Base-by-base conservation (phyloP, 2,888 invertebrate species). In the Catocala sponsa region DNA sequence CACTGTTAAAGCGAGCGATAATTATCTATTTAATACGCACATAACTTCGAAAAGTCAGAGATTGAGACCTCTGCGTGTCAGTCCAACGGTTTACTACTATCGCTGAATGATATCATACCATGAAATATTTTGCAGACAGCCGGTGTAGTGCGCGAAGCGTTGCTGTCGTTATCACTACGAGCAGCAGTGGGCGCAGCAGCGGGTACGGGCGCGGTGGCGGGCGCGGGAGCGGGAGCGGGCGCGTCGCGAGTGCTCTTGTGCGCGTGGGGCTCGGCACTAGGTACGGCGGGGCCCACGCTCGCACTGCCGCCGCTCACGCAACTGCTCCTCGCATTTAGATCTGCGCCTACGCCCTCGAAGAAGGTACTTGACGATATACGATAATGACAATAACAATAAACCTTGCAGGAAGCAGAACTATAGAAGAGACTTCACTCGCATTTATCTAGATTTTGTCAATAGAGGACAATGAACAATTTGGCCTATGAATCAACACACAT, bases 101-200 rank as follows among this genome's bases (percentile, higher is more conserved):
- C 25, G 25, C 25, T 25, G 4, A 25, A 25, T 25, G 4, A 25
- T 25, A 38, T 38, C 35, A 38, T 7, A 38, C 42, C 5, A 11
- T 42, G 4, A 9, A 5, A 15, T 44, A 13, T 54, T 68, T 41
- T 73, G 11, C 83, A 96, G 96, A 95, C 95, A 2, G 95, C 95
- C 59, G 88, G 94, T 44, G 92, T 96, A 55, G 92, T 96, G 25
- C 95, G 95, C 74, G 94, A 96, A 74, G 95, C 96, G 15, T 80
- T 93, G 32, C 78, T 92, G 49, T 85, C 86, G 15, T 79, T 91
- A 68, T 80, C 89, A 51, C 80, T 91, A 67, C 79, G 85, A 5
- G 83, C 15, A 38, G 50, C 86, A 4, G 73, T 77, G 54, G 48
- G 25, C 1, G 4, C 25, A 4, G 25, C 2, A 25, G 25, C 25